These are phyloP conservation scores for Anoplopoma fimbria DNA, from an alignment of 2,113 vertebrate species.

Conservation along the genomic window DNA sequence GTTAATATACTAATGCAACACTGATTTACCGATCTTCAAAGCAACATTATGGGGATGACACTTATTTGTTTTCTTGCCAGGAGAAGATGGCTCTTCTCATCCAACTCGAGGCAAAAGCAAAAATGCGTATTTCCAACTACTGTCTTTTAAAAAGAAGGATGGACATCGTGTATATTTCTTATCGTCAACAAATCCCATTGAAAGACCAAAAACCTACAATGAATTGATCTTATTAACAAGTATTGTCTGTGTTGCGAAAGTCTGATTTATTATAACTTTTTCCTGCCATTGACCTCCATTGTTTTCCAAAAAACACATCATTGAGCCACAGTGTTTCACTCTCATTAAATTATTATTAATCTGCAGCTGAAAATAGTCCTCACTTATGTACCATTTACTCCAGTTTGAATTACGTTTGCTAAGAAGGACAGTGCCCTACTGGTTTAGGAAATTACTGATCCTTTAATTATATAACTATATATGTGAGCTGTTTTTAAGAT, in stretches of 20 bases:
- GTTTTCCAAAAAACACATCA: neutral
- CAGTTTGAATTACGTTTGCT: neutral
- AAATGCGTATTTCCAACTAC: neutral
- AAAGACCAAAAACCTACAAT: neutral
- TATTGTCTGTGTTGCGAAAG: neutral
- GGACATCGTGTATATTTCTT: neutral
- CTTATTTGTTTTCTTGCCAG: neutral
- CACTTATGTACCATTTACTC: neutral
- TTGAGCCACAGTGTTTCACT: neutral
- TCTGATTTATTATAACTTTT: neutral
- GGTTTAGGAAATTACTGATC: neutral
- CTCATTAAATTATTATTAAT: neutral
- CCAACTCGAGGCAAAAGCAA: neutral
- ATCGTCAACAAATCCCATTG: neutral
- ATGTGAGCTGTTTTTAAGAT: neutral
- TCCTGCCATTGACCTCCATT: neutral
- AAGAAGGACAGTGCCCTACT: neutral
- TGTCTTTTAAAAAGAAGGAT: too few species aligned
- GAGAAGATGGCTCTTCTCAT: neutral
- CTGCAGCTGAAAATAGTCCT: neutral
- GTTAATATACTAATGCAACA: neutral
- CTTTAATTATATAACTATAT: neutral
- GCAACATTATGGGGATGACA: neutral
- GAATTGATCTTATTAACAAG: neutral
- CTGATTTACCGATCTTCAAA: neutral